These are phyloP conservation scores for Apodemus agrarius DNA, from an alignment of 2,797 vertebrate genomes.

Conservation along the genomic window DNA sequence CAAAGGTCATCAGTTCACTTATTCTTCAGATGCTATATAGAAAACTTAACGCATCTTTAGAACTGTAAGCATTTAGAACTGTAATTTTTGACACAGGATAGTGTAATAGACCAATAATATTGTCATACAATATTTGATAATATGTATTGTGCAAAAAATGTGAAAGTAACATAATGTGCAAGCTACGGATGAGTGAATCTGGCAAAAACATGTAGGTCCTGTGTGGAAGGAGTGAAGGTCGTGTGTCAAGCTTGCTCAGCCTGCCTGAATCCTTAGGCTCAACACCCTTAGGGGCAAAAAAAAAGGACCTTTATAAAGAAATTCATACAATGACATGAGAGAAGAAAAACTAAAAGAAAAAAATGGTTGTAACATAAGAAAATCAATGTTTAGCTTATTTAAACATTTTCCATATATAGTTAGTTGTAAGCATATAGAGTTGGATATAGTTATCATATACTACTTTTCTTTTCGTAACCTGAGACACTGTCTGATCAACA, in stretches of 20 bases:
- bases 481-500: too few relatives aligned
- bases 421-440: too few relatives aligned
- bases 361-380: neutral
- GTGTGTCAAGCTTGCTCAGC: neutral
- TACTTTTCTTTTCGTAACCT: neutral
- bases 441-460: neutral
- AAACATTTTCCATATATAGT: neutral
- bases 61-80: neutral
- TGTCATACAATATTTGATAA: neutral
- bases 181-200: neutral
- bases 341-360: neutral
- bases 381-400: neutral
- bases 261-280: neutral
- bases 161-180: neutral
- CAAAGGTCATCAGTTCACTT: neutral
- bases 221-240: neutral
- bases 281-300: neutral
- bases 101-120: neutral
- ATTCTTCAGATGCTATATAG: constrained; percentile 2
- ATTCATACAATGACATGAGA: neutral
- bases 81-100: neutral
- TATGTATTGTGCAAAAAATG: neutral
- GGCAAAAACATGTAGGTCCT: neutral
- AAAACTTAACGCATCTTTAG: neutral
- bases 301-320: neutral